A percentile compares a stretch with the other conserved stretches of the same genome.
Evolutionary conservation across 2,797 vertebrate species (phyloP).

Genomic region (Falco biarmicus): DNA sequence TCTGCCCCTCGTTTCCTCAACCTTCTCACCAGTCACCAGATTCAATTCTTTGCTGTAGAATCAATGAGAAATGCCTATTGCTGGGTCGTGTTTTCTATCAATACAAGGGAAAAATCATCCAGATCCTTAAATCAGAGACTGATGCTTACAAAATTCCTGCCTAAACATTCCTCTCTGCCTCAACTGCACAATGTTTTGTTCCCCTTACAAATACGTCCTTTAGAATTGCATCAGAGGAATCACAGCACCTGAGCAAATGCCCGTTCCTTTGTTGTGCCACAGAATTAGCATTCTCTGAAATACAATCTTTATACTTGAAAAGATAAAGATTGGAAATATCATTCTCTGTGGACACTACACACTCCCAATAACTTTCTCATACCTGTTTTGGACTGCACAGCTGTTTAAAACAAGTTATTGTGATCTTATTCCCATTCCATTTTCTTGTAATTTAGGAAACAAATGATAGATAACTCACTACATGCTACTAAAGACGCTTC

Average conservation of each 20-base stretch:
- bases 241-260: neutral
- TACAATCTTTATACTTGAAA: neutral
- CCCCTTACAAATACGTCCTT: neutral
- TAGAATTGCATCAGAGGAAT: neutral
- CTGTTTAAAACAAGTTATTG: neutral
- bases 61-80: neutral
- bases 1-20: neutral
- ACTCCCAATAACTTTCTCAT: neutral
- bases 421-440: neutral
- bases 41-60: neutral
- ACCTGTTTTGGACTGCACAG: neutral
- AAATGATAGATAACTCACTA: neutral
- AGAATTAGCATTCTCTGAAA: neutral
- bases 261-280: neutral
- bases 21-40: neutral
- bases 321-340: neutral
- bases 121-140: neutral
- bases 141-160: neutral
- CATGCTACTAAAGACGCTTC: rapidly evolving
- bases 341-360: neutral
- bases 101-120: neutral
- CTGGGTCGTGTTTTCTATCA: neutral
- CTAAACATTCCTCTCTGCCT: neutral
- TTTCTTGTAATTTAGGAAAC: neutral
- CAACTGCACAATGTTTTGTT: neutral